Base-by-base conservation (phyloP, 1,140 invertebrate species). In the Tetraneura akinire region DNA sequence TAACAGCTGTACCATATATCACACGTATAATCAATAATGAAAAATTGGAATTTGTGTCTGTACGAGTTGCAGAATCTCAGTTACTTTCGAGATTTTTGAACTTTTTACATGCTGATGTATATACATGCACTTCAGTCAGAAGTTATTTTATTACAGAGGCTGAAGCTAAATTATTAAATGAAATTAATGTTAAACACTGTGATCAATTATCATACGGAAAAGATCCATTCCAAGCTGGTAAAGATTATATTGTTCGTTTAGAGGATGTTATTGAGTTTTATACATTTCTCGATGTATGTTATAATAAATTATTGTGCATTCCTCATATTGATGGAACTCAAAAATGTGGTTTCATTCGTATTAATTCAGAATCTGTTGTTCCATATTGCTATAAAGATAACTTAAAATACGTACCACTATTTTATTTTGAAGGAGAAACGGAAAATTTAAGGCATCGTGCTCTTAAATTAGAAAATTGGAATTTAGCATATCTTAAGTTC, bases 131-230 rank as follows among this genome's bases (percentile, higher is more conserved):
- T 1, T 94, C 93, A 85, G 94, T 98, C 74, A 90, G 93, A 80
- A 96, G 94, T 87, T 96, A 96, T 85, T 97, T 94, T 85, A 96
- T 97, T 80, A 97, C 95, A 9, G 93, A 95, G 82, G 90, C 91
- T 4, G 96, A 98, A 87, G 92, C 94, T 64, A 91, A 93, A 81
- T 87, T 98, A 18, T 89, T 98, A 32, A 96, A 96, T 85, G 96
- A 98, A 86, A 97, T 98, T 81, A 98, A 98, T 87, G 87, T 90
- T 45, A 93, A 92, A 85, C 96, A 98, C 84, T 96, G 95, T 88
- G 95, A 96, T 83, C n/a, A n/a, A n/a, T 91, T 88, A 82, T 91
- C 95, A 83, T 98, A 94, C 86, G 96, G 96, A 1, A 90, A 92
- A 60, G 94, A 96, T 81, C 88, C 90, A n/a, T 98, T 98, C 85